These are phyloP conservation scores for Melanotaenia maccullochi DNA, from an alignment of 2,797 vertebrate genomes.

Conservation along the genomic window DNA sequence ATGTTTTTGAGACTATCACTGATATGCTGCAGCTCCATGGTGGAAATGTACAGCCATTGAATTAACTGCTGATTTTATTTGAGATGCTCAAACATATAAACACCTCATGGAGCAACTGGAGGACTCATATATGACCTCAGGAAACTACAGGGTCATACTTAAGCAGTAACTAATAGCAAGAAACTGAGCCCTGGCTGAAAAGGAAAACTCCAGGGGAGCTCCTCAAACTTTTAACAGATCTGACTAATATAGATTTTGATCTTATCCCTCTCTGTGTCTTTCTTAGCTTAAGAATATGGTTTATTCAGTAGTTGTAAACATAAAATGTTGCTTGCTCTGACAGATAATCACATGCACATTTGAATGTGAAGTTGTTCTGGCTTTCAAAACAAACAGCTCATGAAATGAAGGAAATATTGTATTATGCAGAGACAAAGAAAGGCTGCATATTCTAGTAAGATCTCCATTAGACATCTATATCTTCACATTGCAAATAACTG, in stretches of 20 bases:
- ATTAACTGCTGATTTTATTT: not conserved
- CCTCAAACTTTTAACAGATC: not conserved
- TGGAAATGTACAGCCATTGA: not conserved
- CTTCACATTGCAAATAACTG: too few relatives aligned
- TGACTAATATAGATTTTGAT: not conserved
- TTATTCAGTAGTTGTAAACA: not conserved
- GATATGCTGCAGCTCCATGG: too few relatives aligned
- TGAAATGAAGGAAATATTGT: too few relatives aligned
- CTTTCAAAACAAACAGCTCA: too few relatives aligned
- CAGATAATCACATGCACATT: too few relatives aligned
- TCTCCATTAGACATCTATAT: not conserved
- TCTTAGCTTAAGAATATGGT: not conserved
- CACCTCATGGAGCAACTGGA: not conserved
- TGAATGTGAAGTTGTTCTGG: not conserved
- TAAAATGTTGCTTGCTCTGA: not conserved
- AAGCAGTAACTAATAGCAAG: not conserved
- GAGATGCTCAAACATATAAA: not conserved
- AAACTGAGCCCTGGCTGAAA: not conserved
- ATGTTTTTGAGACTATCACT: too few relatives aligned
- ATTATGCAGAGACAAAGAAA: too few relatives aligned
- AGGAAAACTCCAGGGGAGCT: not conserved
- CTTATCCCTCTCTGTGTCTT: not conserved
- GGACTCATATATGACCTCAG: not conserved
- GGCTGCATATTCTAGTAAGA: not conserved
- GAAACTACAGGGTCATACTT: not conserved